These are phyloP conservation scores for Procambarus virginalis DNA, from an alignment of 1,140 invertebrate genomes.

Conservation along the genomic window DNA sequence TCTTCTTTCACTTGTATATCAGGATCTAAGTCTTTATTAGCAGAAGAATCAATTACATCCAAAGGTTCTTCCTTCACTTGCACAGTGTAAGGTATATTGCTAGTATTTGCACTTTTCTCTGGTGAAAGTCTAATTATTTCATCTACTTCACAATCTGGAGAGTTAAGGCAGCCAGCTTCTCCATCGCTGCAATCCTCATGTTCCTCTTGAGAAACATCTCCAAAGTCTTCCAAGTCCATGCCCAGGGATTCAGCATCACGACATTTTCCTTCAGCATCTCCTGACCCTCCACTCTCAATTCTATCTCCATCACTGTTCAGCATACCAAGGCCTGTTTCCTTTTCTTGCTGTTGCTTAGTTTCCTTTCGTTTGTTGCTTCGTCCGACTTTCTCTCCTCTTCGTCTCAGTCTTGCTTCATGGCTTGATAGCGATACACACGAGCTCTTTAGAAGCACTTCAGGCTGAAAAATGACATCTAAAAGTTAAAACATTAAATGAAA, in stretches of 20 bases:
- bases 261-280: conserved; percentile 4
- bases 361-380: conserved; percentile 30
- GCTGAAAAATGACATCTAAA: conserved; percentile 7
- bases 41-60: not conserved
- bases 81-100: not conserved
- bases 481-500: not conserved
- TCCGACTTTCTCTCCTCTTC: conserved; percentile 38
- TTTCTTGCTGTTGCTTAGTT: conserved; percentile 13
- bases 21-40: conserved; percentile 18
- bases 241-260: not conserved
- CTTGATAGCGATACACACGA: conserved; percentile 46
- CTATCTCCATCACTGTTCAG: not conserved
- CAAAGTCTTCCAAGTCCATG: conserved; percentile 25
- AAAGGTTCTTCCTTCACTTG: conserved; percentile 49
- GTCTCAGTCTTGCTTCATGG: conserved; percentile 55
- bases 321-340: not conserved
- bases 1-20: conserved; percentile 56
- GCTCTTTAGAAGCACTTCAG: conserved; percentile 52
- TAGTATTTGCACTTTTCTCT: not conserved
- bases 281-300: not conserved
- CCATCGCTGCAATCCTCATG: conserved; percentile 35
- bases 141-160: conserved; percentile 33
- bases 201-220: conserved; percentile 46
- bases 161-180: conserved; percentile 37
- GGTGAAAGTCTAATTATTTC: conserved; percentile 18